These are phyloP conservation scores for Pseudomyrmex sp. DNA, from an alignment of 1,140 invertebrate species.

Conservation along the genomic window DNA sequence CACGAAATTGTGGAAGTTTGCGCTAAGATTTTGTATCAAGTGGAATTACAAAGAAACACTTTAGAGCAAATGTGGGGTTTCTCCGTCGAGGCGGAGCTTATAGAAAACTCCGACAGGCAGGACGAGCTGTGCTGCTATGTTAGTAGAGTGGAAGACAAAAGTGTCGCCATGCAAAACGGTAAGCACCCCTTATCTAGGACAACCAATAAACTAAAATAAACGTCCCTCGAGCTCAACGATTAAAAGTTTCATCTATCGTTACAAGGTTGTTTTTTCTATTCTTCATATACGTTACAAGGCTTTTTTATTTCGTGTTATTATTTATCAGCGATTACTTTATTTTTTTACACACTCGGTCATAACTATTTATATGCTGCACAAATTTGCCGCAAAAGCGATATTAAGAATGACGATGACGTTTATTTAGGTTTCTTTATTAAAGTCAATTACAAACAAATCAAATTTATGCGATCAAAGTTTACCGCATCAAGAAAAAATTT, in stretches of 20 bases:
- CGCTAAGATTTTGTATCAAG: slow-evolving; percentile 98
- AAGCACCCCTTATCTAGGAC: slow-evolving; percentile 78
- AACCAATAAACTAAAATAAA: slow-evolving; percentile 50
- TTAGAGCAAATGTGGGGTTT: slow-evolving; percentile 99
- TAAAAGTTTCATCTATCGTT: slow-evolving; percentile 44
- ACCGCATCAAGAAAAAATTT: background rate
- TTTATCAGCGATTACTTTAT: slow-evolving; percentile 33
- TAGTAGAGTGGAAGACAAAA: slow-evolving; percentile 96
- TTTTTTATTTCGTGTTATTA: slow-evolving; percentile 36
- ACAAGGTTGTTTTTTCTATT: slow-evolving; percentile 38
- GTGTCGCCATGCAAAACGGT: slow-evolving; percentile 98
- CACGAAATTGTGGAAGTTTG: slow-evolving; percentile 98
- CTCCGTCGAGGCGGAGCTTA: slow-evolving; percentile 98
- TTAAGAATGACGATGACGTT: background rate
- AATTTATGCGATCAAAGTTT: too few species aligned
- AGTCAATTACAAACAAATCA: too few species aligned
- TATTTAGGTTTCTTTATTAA: background rate
- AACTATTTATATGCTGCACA: background rate
- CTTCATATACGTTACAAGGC: too few species aligned
- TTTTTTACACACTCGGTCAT: background rate
- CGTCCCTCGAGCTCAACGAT: slow-evolving; percentile 38
- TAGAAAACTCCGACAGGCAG: slow-evolving; percentile 97
- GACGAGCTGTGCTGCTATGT: slow-evolving; percentile 99
- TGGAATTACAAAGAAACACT: slow-evolving; percentile 94
- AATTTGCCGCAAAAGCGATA: background rate